Conservation (phyloP, 2,888 invertebrate genomes). For the Phasia obesa region DNA sequence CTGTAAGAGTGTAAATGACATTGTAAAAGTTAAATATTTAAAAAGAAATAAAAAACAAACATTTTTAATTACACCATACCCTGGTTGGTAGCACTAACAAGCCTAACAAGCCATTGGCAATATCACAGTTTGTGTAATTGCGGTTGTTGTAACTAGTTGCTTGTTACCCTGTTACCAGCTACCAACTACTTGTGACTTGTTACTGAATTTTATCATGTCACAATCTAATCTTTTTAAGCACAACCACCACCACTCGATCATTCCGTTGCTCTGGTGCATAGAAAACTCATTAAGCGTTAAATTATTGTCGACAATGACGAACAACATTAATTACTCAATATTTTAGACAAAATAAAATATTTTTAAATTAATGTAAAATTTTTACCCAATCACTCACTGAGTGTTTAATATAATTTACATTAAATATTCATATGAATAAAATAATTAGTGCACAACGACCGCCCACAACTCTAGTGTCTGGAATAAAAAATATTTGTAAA, state of each 20-base stretch:
- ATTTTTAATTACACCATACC: conserved; percentile 45
- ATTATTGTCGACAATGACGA: conserved; percentile 49
- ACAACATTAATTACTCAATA: conserved; percentile 48
- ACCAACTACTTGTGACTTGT: conserved; percentile 19
- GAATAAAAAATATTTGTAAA: conserved; percentile 10
- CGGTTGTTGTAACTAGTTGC: conserved; percentile 43
- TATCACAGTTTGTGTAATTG: conserved; percentile 34
- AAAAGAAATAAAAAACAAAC: conserved; percentile 18
- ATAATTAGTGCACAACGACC: conserved; percentile 53
- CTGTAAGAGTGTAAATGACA: conserved; percentile 19
- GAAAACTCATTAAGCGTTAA: conserved; percentile 64
- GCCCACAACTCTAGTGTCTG: conserved; percentile 33
- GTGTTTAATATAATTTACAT: conserved; percentile 5
- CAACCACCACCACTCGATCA: conserved; percentile 42
- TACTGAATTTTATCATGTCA: conserved; percentile 50
- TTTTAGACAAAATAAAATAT: conserved; percentile 26
- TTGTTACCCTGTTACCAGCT: background rate
- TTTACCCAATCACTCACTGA: conserved; percentile 9
- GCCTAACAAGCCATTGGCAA: conserved; percentile 35
- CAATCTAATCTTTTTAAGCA: conserved; percentile 34
- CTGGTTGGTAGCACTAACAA: conserved; percentile 12
- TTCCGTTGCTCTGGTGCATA: conserved; percentile 25
- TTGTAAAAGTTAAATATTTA: conserved; percentile 4
- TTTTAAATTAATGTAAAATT: conserved; percentile 33
- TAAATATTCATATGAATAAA: conserved; percentile 6